Conservation (phyloP, 1,140 invertebrate species). For the Metopolophium dirhodum region DNA sequence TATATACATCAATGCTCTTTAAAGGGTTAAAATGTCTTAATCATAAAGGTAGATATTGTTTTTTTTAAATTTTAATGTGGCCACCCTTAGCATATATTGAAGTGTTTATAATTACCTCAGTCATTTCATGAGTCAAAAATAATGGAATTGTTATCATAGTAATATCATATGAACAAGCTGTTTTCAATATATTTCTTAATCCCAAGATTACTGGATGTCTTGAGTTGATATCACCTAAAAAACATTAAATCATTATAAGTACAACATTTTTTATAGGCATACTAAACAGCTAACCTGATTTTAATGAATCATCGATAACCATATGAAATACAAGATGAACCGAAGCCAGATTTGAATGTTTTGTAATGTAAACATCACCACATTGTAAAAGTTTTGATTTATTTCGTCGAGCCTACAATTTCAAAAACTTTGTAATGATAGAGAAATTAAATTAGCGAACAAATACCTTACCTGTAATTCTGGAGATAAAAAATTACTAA, state of each 20-base stretch:
- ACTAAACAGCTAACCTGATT: constrained; percentile 64
- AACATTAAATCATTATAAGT: constrained; percentile 60
- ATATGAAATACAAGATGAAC: constrained; percentile 96
- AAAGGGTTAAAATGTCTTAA: neutral
- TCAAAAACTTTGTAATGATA: neutral
- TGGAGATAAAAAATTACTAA: constrained; percentile 59
- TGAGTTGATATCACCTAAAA: constrained; percentile 88
- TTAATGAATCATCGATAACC: constrained; percentile 79
- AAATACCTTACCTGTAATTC: constrained; percentile 60
- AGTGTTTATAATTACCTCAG: constrained; percentile 73
- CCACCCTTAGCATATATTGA: too few species aligned
- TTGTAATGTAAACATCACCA: constrained; percentile 93
- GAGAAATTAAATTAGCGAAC: neutral
- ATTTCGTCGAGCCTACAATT: constrained; percentile 61
- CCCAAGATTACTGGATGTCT: constrained; percentile 95
- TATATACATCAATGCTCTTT: too few species aligned
- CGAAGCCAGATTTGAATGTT: constrained; percentile 94
- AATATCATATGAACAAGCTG: constrained; percentile 91
- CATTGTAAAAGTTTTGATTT: constrained; percentile 70
- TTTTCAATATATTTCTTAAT: constrained; percentile 92
- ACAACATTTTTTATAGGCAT: constrained; percentile 34
- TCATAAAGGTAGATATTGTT: neutral
- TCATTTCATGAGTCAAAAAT: constrained; percentile 89
- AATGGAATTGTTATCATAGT: constrained; percentile 92
- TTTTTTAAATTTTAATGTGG: neutral